Evolutionary conservation across 2,797 vertebrate genomes (phyloP).

Genomic region (Sciaenops ocellatus): DNA sequence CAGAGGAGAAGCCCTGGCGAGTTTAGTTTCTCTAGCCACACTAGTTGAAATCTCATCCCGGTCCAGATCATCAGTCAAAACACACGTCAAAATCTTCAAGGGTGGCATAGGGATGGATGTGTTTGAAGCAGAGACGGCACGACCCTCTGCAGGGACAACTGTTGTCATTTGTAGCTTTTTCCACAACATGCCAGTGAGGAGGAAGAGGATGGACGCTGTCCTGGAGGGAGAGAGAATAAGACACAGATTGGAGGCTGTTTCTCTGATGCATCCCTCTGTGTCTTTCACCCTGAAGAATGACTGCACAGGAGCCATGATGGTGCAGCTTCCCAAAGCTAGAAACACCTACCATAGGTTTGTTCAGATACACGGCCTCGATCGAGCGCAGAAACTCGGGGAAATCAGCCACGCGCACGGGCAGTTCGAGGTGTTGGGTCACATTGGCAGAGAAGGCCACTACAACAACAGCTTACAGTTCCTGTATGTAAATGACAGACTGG

Average conservation of each 20-base stretch:
- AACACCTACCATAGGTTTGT: constrained; percentile 91
- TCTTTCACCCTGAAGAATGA: constrained; percentile 95
- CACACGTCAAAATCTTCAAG: constrained; percentile 90
- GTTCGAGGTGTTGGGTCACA: constrained; percentile 90
- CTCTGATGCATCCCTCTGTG: constrained; percentile 92
- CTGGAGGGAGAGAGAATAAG: constrained; percentile 93
- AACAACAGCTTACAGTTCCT: constrained; percentile 94
- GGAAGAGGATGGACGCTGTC: constrained; percentile 88
- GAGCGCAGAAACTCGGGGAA: constrained; percentile 91
- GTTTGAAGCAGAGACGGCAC: constrained; percentile 85
- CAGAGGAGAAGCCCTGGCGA: constrained; percentile 95
- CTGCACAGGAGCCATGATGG: constrained; percentile 88
- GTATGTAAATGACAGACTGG: constrained; percentile 92
- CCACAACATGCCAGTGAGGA: constrained; percentile 93
- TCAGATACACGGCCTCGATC: constrained; percentile 90
- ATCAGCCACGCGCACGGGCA: constrained; percentile 83
- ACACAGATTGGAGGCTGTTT: constrained; percentile 91
- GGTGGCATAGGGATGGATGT: constrained; percentile 85
- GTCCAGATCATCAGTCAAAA: constrained; percentile 85
- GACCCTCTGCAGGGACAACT: constrained; percentile 93
- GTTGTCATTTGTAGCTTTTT: constrained; percentile 92
- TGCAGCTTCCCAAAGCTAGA: constrained; percentile 93
- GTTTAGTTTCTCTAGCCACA: constrained; percentile 87
- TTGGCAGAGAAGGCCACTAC: constrained; percentile 94
- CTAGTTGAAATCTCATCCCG: constrained; percentile 93